These are phyloP conservation scores for Spisula solida DNA, from an alignment of 2,888 invertebrate species.

Conservation along the genomic window DNA sequence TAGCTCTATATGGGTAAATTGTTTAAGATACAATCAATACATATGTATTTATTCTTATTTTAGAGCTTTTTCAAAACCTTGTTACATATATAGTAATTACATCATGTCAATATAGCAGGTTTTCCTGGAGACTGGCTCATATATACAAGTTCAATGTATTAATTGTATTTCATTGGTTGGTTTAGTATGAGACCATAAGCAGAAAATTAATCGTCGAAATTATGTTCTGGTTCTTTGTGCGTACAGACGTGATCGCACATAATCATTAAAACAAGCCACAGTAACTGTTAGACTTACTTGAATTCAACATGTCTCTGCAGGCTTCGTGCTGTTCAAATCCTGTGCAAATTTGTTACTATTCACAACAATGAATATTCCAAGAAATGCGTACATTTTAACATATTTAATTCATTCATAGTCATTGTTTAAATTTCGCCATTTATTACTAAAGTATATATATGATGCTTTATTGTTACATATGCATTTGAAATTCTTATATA, in stretches of 20 bases:
- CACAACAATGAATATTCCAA: neutral
- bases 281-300: neutral
- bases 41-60: too few species aligned
- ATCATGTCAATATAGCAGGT: too few species aligned
- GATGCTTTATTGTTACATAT: conserved; percentile 7
- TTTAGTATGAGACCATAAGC: too few species aligned
- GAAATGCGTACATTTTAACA: neutral
- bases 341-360: neutral
- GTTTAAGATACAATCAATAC: too few species aligned
- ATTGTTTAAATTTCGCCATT: neutral
- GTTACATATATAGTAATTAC: too few species aligned
- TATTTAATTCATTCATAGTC: neutral
- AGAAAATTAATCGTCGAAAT: neutral
- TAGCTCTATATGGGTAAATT: too few species aligned
- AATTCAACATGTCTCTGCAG: neutral
- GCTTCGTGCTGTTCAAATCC: neutral
- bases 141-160: too few species aligned
- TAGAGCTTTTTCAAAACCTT: too few species aligned
- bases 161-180: neutral
- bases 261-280: neutral
- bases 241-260: neutral
- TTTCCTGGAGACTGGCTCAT: too few species aligned
- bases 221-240: too few species aligned
- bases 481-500: neutral
- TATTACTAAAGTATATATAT: too few species aligned